phyloP scores from a whole-genome alignment of 2,113 vertebrate genomes.

The Pachyramphus minor region DNA sequence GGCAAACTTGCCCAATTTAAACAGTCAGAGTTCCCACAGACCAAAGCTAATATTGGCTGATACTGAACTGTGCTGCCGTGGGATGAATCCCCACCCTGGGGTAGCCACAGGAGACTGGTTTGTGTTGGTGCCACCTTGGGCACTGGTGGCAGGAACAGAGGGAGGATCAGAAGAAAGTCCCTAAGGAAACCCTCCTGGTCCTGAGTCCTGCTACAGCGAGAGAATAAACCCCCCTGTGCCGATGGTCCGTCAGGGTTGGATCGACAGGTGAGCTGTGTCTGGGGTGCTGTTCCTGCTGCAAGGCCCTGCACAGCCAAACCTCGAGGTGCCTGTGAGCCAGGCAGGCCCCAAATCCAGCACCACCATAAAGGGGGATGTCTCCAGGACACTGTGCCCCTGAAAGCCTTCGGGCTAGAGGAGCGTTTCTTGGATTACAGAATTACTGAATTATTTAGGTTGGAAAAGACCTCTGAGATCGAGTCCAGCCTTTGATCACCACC shows the following conservation, averaged over 20 bases:
- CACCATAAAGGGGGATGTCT: fast-evolving
- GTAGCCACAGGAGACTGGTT: fast-evolving
- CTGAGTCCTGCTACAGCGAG: fast-evolving
- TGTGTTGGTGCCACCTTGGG: fast-evolving
- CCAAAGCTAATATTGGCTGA: neutral
- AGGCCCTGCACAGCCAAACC: fast-evolving
- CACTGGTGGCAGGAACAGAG: neutral
- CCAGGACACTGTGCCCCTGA: fast-evolving
- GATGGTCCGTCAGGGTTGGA: fast-evolving
- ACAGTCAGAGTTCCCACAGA: neutral
- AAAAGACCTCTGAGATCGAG: neutral
- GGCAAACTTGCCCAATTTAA: neutral
- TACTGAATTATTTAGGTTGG: neutral
- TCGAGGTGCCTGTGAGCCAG: fast-evolving
- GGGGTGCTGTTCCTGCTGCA: fast-evolving
- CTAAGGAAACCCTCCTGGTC: neutral
- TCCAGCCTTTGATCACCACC: neutral
- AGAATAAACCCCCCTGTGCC: fast-evolving
- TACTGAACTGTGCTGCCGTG: neutral
- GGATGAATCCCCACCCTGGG: neutral
- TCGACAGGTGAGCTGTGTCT: fast-evolving
- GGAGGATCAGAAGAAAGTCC: neutral
- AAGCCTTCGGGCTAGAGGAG: neutral
- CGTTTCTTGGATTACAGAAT: fast-evolving
- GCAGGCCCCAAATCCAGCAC: fast-evolving